Evolutionary conservation across 2,888 invertebrate genomes (phyloP).

Genomic region (Archaeoteleia sp.): DNA sequence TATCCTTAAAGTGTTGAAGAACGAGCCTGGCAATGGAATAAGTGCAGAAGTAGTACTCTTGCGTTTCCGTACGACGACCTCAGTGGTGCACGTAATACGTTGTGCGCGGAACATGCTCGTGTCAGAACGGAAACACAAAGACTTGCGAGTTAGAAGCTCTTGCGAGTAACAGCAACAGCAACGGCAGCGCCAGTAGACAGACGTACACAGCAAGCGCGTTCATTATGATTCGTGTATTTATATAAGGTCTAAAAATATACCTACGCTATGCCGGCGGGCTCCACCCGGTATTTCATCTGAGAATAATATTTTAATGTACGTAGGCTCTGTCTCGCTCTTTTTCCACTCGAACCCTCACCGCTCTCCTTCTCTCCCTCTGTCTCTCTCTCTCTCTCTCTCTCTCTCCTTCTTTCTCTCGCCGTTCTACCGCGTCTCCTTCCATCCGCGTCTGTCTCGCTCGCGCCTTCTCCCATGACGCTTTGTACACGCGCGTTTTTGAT

Average conservation of each 20-base stretch:
- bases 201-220: slow-evolving; percentile 64
- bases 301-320: slow-evolving; percentile 75
- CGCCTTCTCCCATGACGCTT: slow-evolving; percentile 55
- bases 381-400: slow-evolving; percentile 41
- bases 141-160: slow-evolving; percentile 49
- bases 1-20: slow-evolving; percentile 5
- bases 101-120: slow-evolving; percentile 34
- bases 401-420: slow-evolving; percentile 26
- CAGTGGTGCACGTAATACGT: slow-evolving; percentile 40
- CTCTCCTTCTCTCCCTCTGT: slow-evolving; percentile 25
- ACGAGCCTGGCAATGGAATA: slow-evolving; percentile 27
- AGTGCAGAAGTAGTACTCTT: slow-evolving; percentile 32
- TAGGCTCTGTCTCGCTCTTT: slow-evolving; percentile 57
- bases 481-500: slow-evolving; percentile 67
- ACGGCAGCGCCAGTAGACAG: slow-evolving; percentile 55
- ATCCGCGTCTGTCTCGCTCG: slow-evolving; percentile 43
- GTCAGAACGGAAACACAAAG: slow-evolving; percentile 59
- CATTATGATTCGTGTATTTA: slow-evolving; percentile 76
- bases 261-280: slow-evolving; percentile 70
- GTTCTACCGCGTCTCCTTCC: slow-evolving; percentile 16
- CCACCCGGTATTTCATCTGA: slow-evolving; percentile 75
- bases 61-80: slow-evolving; percentile 50
- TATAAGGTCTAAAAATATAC: slow-evolving; percentile 75
- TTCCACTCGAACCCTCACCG: slow-evolving; percentile 47
- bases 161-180: slow-evolving; percentile 55